Conservation (phyloP, 2,113 vertebrate genomes). For the Ursus arctos region DNA sequence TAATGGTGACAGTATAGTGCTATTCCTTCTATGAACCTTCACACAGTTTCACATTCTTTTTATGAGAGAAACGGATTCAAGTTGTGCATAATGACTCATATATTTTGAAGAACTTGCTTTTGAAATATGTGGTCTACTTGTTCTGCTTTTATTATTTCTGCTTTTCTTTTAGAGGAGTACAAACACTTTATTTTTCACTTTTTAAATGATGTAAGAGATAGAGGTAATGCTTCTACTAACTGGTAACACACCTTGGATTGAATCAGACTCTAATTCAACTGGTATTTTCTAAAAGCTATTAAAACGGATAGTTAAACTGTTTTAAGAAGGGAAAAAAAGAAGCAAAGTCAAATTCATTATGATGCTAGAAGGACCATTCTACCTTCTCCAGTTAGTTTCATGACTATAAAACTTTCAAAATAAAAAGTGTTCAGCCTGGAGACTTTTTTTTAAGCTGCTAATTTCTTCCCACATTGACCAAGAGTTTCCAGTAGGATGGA, state of each 20-base stretch:
- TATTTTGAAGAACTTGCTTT: conserved; percentile 59
- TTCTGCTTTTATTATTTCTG: conserved; percentile 43
- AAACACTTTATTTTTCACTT: neutral
- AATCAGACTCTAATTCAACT: neutral
- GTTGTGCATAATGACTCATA: conserved; percentile 34
- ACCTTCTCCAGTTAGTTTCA: neutral
- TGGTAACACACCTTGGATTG: neutral
- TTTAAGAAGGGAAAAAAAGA: conserved; percentile 13
- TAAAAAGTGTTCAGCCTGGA: neutral
- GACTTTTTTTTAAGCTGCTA: neutral
- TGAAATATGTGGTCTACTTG: conserved; percentile 38
- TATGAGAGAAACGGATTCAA: neutral
- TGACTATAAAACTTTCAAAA: conserved; percentile 23
- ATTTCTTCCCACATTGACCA: neutral
- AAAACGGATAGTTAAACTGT: neutral
- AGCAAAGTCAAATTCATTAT: neutral
- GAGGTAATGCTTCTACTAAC: neutral
- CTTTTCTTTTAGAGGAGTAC: conserved; percentile 11
- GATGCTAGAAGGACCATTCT: neutral
- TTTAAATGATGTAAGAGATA: neutral
- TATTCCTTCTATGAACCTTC: neutral
- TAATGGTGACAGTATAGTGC: neutral
- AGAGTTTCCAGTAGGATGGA: neutral
- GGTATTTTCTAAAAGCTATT: neutral
- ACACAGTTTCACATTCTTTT: neutral